Base-by-base conservation (phyloP, 2,113 vertebrate genomes). In the Numida meleagris region DNA sequence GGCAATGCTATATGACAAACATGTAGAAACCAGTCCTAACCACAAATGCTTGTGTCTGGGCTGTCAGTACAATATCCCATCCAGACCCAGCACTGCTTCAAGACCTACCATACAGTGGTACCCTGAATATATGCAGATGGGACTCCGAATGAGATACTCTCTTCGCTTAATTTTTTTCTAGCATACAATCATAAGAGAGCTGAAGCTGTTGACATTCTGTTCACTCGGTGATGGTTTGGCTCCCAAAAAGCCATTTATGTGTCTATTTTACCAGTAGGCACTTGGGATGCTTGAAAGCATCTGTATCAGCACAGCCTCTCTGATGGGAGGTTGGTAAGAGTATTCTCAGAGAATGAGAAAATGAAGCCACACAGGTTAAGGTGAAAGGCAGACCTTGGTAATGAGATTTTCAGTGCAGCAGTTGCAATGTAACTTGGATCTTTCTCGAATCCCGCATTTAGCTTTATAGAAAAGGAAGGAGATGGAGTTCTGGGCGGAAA, bases 1-100 rank as follows among this genome's bases (percentile, higher is more conserved):
- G n/a, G 3, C 40, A 1, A 2, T 8, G 11, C 11, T 1, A 4
- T 38, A 0, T 15, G 51, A 23, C 40, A 73, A 58, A 34, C 19
- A 36, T 24, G 40, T 14, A 42, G 25, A 73, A 55, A 9, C 4
- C 46, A 61, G 8, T 25, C 10, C 9, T 36, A 18, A n/a, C 29
- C 36, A 53, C 11, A n/a, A 27, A 68, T 9, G 63, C 27, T 13
- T 20, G 42, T 89, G 5, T 12, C 46, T 55, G 40, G 38, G 25
- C 33, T 61, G 33, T 23, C 25, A 5, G 17, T 15, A 23, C 10
- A 63, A 16, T 7, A 82, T 4, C 12, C 7, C 9, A 11, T 3
- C 24, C 38, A 33, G 68, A 31, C 25, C 51, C 40, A 79, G 4
- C 14, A 2, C 48, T n/a, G 11, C 23, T 34, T 70, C 63, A 33